Conservation (phyloP, 2,888 invertebrate species). For the Spialia ferax region DNA sequence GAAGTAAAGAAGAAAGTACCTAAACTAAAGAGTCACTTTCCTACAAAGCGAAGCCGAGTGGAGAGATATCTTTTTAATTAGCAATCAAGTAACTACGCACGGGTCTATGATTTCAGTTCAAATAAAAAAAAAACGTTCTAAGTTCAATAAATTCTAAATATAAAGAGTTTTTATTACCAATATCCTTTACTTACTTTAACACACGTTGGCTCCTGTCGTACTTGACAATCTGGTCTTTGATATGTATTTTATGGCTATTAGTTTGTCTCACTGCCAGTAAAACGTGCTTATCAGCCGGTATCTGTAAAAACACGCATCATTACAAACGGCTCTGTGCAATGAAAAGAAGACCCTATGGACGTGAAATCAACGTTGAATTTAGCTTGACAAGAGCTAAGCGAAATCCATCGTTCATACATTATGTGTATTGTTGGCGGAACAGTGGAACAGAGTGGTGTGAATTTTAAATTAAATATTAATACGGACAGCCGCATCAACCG, state of each 20-base stretch:
- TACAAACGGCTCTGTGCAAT: constrained; percentile 10
- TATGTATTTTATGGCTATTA: constrained; percentile 92
- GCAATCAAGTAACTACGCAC: no score
- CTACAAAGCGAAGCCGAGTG: no score
- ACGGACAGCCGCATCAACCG: constrained; percentile 64
- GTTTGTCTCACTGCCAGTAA: constrained; percentile 92
- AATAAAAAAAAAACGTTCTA: background rate
- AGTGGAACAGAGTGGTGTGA: constrained; percentile 68
- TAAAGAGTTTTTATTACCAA: background rate
- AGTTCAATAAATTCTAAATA: no score
- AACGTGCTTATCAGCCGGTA: constrained; percentile 91
- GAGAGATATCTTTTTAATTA: no score
- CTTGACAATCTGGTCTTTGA: constrained; percentile 92
- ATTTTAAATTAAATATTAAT: constrained; percentile 78
- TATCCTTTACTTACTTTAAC: constrained; percentile 87
- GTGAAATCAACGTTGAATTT: constrained; percentile 20
- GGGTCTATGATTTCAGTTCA: no score
- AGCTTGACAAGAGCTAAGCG: constrained; percentile 25
- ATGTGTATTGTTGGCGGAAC: constrained; percentile 65
- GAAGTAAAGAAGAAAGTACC: no score
- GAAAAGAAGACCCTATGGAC: constrained; percentile 33
- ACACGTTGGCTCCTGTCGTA: constrained; percentile 92
- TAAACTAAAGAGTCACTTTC: no score
- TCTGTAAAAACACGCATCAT: constrained; percentile 64
- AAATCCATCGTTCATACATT: constrained; percentile 56